Evolutionary conservation across 1,140 invertebrate species (phyloP).

Genomic region (Leptinotarsa defecta): DNA sequence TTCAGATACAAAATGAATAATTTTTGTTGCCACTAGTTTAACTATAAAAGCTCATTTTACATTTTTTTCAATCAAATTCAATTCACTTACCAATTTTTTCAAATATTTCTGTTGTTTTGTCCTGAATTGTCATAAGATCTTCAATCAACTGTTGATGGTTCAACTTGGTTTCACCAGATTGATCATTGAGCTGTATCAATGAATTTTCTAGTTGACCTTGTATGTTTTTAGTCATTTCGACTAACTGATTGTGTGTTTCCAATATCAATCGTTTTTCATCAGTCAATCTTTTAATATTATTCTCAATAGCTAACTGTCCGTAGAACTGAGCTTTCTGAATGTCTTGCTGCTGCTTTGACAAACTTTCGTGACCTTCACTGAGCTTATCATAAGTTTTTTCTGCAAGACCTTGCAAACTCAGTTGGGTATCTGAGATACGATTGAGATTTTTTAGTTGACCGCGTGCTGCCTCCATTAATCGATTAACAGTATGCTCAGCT

Average conservation of each 20-base stretch:
- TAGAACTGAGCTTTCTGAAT: slow-evolving; percentile 60
- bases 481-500: slow-evolving; percentile 71
- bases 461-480: slow-evolving; percentile 63
- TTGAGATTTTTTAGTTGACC: slow-evolving; percentile 52
- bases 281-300: slow-evolving; percentile 63
- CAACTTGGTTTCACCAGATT: slow-evolving; percentile 57
- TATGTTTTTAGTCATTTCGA: slow-evolving; percentile 62
- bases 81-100: slow-evolving; percentile 59
- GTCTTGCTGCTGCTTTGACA: slow-evolving; percentile 62
- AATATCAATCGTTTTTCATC: slow-evolving; percentile 67
- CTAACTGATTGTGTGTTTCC: slow-evolving; percentile 63
- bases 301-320: slow-evolving; percentile 60
- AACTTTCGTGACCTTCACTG: slow-evolving; percentile 59
- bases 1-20: too few relatives aligned
- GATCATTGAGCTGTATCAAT: slow-evolving; percentile 57
- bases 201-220: slow-evolving; percentile 63
- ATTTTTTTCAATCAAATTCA: too few relatives aligned
- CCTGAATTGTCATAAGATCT: slow-evolving; percentile 63
- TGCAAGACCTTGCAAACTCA: slow-evolving; percentile 60
- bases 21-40: too few relatives aligned
- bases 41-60: too few relatives aligned
- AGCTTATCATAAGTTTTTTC: slow-evolving; percentile 60
- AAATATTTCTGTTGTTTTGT: slow-evolving; percentile 62
- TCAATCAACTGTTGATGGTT: slow-evolving; percentile 64
- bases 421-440: slow-evolving; percentile 61